Conservation (phyloP, 1,140 invertebrate species). For the Hycleus phaleratus region DNA sequence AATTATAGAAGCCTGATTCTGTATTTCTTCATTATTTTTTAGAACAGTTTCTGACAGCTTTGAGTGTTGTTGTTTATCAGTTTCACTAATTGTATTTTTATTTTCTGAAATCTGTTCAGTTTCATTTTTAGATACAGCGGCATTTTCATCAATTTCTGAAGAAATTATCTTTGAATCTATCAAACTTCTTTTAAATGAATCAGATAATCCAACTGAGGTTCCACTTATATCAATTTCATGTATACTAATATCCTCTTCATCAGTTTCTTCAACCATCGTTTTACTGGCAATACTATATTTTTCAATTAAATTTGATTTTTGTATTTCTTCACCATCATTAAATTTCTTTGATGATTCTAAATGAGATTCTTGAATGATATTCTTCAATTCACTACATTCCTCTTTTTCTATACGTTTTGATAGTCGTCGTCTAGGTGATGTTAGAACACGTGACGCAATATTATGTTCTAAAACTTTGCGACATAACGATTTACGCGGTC, state of each 20-base stretch:
- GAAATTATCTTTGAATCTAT: too few relatives aligned
- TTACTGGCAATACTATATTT: constrained; percentile 4
- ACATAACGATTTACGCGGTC: constrained; percentile 22
- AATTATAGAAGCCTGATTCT: too few relatives aligned
- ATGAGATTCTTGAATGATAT: neutral
- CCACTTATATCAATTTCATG: neutral
- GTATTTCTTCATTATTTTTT: too few relatives aligned
- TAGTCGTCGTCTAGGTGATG: constrained; percentile 1
- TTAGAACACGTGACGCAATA: constrained; percentile 16
- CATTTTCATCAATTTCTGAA: too few relatives aligned
- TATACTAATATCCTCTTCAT: constrained; percentile 4
- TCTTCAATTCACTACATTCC: constrained; percentile 1
- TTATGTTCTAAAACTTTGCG: constrained; percentile 32
- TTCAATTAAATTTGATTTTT: neutral
- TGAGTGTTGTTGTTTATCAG: too few relatives aligned
- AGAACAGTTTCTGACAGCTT: too few relatives aligned
- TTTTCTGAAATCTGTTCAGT: too few relatives aligned
- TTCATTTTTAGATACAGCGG: too few relatives aligned
- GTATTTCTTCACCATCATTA: constrained; percentile 7
- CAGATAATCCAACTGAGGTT: neutral
- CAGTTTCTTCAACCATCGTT: neutral
- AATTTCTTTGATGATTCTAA: constrained; percentile 1
- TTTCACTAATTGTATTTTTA: too few relatives aligned
- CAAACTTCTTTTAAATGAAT: too few relatives aligned
- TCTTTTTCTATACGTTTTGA: neutral